Conservation (phyloP, 2,888 invertebrate species). For the Andrena bucephala region DNA sequence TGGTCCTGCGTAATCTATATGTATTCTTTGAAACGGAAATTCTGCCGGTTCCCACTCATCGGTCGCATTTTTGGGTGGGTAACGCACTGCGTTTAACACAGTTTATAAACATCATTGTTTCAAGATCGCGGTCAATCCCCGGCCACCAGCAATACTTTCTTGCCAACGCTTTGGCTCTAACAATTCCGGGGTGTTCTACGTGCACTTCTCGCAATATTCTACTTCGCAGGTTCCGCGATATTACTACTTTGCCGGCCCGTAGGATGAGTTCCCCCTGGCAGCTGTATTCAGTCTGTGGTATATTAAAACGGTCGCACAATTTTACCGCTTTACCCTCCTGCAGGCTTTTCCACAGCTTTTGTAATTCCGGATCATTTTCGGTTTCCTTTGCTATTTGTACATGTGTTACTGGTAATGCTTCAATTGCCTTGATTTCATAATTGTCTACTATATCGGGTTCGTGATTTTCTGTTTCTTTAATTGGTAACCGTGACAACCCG, state of each 20-base stretch:
- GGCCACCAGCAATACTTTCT: not conserved
- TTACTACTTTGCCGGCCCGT: not conserved
- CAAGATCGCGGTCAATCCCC: not conserved
- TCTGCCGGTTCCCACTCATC: not conserved
- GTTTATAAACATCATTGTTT: not conserved
- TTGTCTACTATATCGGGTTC: constrained; percentile 16
- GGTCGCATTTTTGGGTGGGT: not conserved
- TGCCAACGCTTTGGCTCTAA: not conserved
- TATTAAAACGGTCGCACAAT: not conserved
- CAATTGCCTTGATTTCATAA: constrained; percentile 4
- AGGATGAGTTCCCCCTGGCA: not conserved
- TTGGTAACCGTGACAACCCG: not conserved
- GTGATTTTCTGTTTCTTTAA: not conserved
- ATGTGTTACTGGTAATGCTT: constrained; percentile 11
- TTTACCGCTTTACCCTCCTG: not conserved
- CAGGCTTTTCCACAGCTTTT: not conserved
- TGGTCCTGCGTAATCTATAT: constrained; percentile 1
- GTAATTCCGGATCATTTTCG: not conserved
- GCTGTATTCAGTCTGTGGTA: constrained; percentile 1
- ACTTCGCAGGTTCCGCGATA: not conserved
- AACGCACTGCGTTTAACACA: not conserved
- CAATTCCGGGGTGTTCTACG: not conserved
- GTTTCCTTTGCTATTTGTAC: not conserved
- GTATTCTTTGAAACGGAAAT: not conserved
- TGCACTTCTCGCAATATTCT: not conserved